phyloP scores from a whole-genome alignment of 2,888 invertebrate species.

The Phaedon cochleariae region DNA sequence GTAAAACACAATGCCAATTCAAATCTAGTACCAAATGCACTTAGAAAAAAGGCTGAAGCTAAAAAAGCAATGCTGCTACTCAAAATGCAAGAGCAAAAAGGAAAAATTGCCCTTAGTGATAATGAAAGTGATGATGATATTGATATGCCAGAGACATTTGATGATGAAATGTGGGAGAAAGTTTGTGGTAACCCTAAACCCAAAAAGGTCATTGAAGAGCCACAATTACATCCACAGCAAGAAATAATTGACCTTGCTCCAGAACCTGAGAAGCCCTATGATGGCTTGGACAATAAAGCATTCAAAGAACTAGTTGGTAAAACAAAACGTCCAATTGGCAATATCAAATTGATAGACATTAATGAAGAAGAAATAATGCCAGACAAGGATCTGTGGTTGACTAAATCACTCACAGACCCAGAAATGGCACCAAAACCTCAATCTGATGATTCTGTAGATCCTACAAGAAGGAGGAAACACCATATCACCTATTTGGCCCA shows the following conservation, averaged over 20 bases:
- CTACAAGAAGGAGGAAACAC: slow-evolving; percentile 79
- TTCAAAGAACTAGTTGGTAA: slow-evolving; percentile 76
- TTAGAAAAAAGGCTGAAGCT: slow-evolving; percentile 39
- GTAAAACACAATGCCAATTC: slow-evolving; percentile 16
- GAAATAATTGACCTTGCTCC: slow-evolving; percentile 62
- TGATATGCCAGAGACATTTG: slow-evolving; percentile 59
- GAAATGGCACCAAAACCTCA: slow-evolving; percentile 64
- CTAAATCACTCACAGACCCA: slow-evolving; percentile 80
- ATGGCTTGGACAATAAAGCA: slow-evolving; percentile 65
- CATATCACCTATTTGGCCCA: slow-evolving; percentile 96
- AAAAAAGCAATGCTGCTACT: slow-evolving; percentile 31
- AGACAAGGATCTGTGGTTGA: slow-evolving; percentile 82
- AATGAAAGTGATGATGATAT: slow-evolving; percentile 52
- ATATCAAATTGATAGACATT: slow-evolving; percentile 81
- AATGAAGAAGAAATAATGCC: slow-evolving; percentile 79
- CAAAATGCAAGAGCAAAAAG: slow-evolving; percentile 25
- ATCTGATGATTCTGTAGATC: slow-evolving; percentile 65
- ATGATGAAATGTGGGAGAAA: slow-evolving; percentile 63
- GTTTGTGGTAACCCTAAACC: slow-evolving; percentile 61
- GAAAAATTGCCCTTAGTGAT: slow-evolving; percentile 41
- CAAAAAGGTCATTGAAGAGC: slow-evolving; percentile 63
- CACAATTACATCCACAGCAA: slow-evolving; percentile 60
- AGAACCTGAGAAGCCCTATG: slow-evolving; percentile 61
- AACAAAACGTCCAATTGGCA: slow-evolving; percentile 70
- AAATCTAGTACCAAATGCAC: slow-evolving; percentile 29